These are phyloP conservation scores for Cynaeus angustus DNA, from an alignment of 2,888 invertebrate genomes.

Conservation along the genomic window DNA sequence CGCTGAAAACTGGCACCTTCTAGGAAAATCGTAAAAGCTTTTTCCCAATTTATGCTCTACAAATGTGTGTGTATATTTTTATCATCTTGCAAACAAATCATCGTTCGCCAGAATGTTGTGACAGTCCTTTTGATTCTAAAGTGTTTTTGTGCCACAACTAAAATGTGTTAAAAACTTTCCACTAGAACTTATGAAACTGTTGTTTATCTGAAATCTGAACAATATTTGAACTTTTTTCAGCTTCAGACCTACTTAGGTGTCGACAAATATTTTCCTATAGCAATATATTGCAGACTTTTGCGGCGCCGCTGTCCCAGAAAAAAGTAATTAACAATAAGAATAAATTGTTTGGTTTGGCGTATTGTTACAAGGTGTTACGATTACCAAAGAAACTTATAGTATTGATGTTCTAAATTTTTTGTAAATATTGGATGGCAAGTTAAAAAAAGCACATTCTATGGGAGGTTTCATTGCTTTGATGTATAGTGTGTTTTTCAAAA, in stretches of 20 bases:
- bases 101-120: slow-evolving; percentile 8
- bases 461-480: too few species aligned
- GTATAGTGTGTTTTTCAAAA: too few species aligned
- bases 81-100: slow-evolving; percentile 1
- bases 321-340: neutral
- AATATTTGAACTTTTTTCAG: slow-evolving; percentile 13
- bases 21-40: slow-evolving; percentile 3
- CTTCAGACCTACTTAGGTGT: slow-evolving; percentile 3
- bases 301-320: neutral
- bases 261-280: slow-evolving; percentile 10
- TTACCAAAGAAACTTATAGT: too few species aligned
- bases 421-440: too few species aligned
- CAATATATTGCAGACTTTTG: neutral
- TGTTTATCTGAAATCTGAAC: slow-evolving; percentile 7
- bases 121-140: slow-evolving; percentile 9
- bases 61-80: slow-evolving; percentile 12
- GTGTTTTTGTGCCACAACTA: slow-evolving; percentile 11
- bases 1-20: neutral
- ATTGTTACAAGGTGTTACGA: too few species aligned
- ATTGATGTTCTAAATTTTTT: too few species aligned
- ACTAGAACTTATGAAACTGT: slow-evolving; percentile 7
- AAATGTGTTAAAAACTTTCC: slow-evolving; percentile 11
- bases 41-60: slow-evolving; percentile 10
- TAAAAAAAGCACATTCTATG: too few species aligned
- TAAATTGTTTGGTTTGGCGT: too few species aligned